A percentile compares a stretch with the other conserved stretches of the same genome.
phyloP scores from a whole-genome alignment of 2,113 vertebrate genomes.

The Cranoglanis bouderius region DNA sequence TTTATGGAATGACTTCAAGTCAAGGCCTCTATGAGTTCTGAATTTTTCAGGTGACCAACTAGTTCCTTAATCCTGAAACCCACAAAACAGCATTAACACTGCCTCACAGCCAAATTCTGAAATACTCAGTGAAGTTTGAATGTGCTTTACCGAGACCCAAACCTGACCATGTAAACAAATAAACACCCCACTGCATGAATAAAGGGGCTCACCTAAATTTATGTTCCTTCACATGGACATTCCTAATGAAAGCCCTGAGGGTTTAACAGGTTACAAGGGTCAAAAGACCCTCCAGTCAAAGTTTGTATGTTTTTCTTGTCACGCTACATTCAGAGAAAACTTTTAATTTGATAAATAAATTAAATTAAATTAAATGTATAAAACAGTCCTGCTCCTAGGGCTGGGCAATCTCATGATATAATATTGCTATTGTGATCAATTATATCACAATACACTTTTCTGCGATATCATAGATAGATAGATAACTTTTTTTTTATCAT shows the following conservation, averaged over 20 bases:
- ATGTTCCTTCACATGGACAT: slow-evolving; percentile 71
- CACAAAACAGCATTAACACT: background rate
- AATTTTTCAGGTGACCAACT: slow-evolving; percentile 6
- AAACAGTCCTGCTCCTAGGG: background rate
- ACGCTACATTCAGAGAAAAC: slow-evolving; percentile 31
- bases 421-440: background rate
- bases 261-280: slow-evolving; percentile 64
- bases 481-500: background rate
- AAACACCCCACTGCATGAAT: slow-evolving; percentile 23
- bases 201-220: slow-evolving; percentile 57
- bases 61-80: background rate
- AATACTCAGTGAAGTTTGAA: background rate
- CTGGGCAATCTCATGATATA: background rate
- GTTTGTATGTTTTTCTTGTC: slow-evolving; percentile 34
- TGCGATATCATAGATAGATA: background rate
- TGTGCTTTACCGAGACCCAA: background rate
- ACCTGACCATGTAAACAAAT: slow-evolving; percentile 40
- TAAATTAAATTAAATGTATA: background rate
- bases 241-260: slow-evolving; percentile 63
- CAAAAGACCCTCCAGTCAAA: slow-evolving; percentile 46
- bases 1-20: slow-evolving; percentile 41
- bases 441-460: background rate
- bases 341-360: background rate
- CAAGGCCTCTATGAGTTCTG: background rate
- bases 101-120: background rate